Conservation (phyloP, 2,888 invertebrate genomes). For the Campopleginae sp. region DNA sequence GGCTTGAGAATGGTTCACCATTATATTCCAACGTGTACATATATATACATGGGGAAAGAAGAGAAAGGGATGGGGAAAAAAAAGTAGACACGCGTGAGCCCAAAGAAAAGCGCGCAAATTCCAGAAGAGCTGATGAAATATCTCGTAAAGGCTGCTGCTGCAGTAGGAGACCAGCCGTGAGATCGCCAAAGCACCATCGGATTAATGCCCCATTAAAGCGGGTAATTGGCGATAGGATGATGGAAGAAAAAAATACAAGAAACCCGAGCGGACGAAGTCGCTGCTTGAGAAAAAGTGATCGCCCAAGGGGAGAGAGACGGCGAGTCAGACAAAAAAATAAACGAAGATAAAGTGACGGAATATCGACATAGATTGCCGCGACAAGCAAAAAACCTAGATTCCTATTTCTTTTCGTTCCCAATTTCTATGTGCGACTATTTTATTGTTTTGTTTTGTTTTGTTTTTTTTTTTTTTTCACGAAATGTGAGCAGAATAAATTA, state of each 20-base stretch:
- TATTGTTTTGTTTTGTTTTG: constrained; percentile 2
- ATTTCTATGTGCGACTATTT: background rate
- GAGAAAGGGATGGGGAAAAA: constrained; percentile 29
- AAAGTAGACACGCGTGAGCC: constrained; percentile 13
- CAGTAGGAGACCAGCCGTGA: constrained; percentile 52
- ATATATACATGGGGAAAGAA: constrained; percentile 21
- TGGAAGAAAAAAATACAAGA: constrained; percentile 61
- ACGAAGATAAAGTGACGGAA: constrained; percentile 6
- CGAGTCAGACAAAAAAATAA: background rate
- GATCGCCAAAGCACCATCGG: constrained; percentile 68
- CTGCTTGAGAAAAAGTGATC: background rate
- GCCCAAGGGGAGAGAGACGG: background rate
- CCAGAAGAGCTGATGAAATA: constrained; percentile 37
- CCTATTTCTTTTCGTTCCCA: no score
- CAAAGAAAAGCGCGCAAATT: constrained; percentile 26
- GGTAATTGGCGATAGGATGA: constrained; percentile 69
- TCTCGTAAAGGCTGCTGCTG: constrained; percentile 21
- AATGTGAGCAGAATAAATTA: no score
- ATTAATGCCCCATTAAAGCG: constrained; percentile 69
- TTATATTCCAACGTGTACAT: background rate
- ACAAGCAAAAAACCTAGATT: background rate
- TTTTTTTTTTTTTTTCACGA: constrained; percentile 1
- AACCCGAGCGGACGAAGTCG: constrained; percentile 6
- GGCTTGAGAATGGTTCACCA: constrained; percentile 27
- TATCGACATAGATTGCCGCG: constrained; percentile 26